Evolutionary conservation across 2,888 invertebrate genomes (phyloP), one percentile per base, ranked within the genome.

Genomic region (Drosophila demipolita): DNA sequence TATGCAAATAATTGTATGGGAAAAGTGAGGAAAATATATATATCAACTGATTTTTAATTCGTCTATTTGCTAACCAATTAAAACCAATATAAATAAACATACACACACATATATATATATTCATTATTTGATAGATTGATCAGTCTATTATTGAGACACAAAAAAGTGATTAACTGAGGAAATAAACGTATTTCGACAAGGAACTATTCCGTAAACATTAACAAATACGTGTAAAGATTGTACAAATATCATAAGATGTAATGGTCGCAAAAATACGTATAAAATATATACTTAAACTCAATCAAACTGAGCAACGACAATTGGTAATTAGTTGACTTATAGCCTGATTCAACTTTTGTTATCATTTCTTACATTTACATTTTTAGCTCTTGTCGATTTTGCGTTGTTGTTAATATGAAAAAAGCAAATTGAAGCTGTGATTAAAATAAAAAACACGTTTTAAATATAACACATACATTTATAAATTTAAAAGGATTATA

Each of bases 151-250:
- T 73, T 54, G 45, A 71, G 38, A 45, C 59, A 65, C 29, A 54
- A n/a, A 54, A 23, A 3, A 38, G 2, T 36, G 36, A 59, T 59
- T 35, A 36, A 54, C 64, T 54, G 38, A 73, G 66, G 73, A 77
- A 76, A 66, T 63, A 60, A 60, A 40, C 58, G 20, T 35, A 59
- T 52, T 54, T 35, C 53, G 69, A 76, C 77, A 38, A 69, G 76
- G 77, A 76, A 77, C 73, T 73, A 66, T 48, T 76, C 54, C 57
- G 69, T 29, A 55, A 73, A 26, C 62, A 60, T 70, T 61, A n/a
- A 50, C 36, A 36, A 74, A 40, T 58, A 64, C 66, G 77, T 74
- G 77, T 26, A 61, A 70, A 74, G 77, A 77, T 74, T 63, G 57
- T 45, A 1, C 23, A 63, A 49, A 61, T 74, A 77, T 77, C 57